These are phyloP conservation scores for Prionailurus viverrinus DNA, from an alignment of 2,113 vertebrate genomes.

Conservation along the genomic window DNA sequence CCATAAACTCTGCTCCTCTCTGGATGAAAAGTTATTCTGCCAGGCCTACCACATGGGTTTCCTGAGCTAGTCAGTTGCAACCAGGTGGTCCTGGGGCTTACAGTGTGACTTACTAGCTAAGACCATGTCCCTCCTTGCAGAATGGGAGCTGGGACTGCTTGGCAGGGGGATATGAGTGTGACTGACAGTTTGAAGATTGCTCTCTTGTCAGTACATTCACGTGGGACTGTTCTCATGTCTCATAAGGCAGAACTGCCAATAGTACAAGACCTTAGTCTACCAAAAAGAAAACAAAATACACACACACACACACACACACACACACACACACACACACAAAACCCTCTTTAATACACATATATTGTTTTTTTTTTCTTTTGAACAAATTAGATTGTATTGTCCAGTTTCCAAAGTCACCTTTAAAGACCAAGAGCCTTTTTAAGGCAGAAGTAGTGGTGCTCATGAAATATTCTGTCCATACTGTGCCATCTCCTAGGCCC, in stretches of 20 bases:
- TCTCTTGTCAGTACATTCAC: not conserved
- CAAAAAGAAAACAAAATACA: not conserved
- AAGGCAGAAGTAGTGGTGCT: not conserved
- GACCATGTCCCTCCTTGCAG: not conserved
- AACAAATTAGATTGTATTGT: not conserved
- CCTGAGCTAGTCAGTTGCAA: not conserved
- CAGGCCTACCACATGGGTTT: not conserved
- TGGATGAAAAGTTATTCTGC: not conserved
- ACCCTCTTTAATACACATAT: not conserved
- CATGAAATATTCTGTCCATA: not conserved
- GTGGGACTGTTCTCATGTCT: not conserved
- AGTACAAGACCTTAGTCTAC: not conserved
- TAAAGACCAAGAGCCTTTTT: not conserved
- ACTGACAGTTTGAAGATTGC: no score
- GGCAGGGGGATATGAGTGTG: no score
- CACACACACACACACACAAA: no score
- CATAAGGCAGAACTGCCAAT: not conserved
- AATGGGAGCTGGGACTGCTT: not conserved
- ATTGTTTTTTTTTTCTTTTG: slow-evolving; percentile 4
- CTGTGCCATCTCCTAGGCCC: not conserved
- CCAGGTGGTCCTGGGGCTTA: not conserved
- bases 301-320: no score
- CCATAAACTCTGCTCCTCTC: not conserved
- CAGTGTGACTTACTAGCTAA: not conserved
- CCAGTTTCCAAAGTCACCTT: not conserved